Conservation (phyloP, 2,113 vertebrate species). For the Ondatra zibethicus region DNA sequence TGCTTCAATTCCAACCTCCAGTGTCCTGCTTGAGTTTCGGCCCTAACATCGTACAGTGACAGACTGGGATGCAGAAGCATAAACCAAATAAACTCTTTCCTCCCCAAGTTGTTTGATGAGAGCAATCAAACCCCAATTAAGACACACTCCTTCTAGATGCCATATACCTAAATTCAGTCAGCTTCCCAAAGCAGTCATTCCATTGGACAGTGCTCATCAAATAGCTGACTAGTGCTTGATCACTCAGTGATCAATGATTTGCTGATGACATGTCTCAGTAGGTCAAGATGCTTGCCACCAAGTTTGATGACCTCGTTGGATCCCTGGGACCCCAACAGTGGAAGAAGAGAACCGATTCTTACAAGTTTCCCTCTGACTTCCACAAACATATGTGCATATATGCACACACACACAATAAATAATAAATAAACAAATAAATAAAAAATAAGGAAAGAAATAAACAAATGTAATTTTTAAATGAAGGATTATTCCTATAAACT, state of each 20-base stretch:
- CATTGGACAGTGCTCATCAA: background rate
- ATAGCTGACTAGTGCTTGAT: too few relatives aligned
- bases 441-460: too few relatives aligned
- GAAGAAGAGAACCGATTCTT: background rate
- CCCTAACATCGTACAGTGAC: background rate
- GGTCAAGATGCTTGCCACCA: background rate
- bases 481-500: background rate
- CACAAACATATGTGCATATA: too few relatives aligned
- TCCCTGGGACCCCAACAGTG: background rate
- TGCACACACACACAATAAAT: too few relatives aligned
- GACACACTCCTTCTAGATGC: background rate
- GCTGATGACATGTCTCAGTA: background rate
- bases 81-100: background rate
- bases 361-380: background rate
- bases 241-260: background rate
- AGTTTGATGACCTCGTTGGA: too few relatives aligned
- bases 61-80: background rate
- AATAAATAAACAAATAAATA: too few relatives aligned
- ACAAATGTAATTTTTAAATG: background rate
- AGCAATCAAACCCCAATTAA: background rate
- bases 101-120: background rate
- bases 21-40: background rate
- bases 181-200: background rate
- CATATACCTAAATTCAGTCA: background rate
- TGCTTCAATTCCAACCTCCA: background rate